These are phyloP conservation scores for Vidua macroura DNA, from an alignment of 2,113 vertebrate species.

Conservation along the genomic window DNA sequence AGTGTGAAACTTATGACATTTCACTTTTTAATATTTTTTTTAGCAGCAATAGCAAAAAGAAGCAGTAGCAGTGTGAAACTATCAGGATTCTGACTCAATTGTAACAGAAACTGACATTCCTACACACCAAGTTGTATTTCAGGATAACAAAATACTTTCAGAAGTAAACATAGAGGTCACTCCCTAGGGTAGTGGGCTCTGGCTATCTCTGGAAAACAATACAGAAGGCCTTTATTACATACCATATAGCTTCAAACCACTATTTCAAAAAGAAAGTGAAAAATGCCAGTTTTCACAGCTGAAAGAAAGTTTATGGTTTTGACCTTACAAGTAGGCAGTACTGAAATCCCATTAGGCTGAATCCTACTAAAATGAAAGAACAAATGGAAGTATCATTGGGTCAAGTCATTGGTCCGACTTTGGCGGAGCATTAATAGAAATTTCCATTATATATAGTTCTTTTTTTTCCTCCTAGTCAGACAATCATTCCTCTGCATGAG, in stretches of 20 bases:
- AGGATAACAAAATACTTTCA: not conserved
- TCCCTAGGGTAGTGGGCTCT: not conserved
- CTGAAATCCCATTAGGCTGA: not conserved
- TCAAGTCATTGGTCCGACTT: not conserved
- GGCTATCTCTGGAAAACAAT: not conserved
- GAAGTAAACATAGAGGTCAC: not conserved
- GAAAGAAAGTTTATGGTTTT: not conserved
- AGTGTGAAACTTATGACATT: not conserved
- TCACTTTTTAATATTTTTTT: not conserved
- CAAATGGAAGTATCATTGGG: not conserved
- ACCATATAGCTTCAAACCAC: not conserved
- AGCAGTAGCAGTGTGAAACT: not conserved
- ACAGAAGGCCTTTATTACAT: not conserved
- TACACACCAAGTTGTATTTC: not conserved
- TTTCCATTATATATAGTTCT: not conserved
- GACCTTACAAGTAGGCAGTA: not conserved
- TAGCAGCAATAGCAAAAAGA: not conserved
- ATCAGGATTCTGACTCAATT: not conserved
- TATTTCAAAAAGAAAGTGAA: slow-evolving; percentile 19
- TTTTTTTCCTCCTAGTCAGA: not conserved
- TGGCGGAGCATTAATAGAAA: not conserved
- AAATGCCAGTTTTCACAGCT: not conserved
- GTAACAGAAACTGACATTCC: not conserved
- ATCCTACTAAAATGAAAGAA: not conserved
- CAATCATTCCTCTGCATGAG: not conserved